These are phyloP conservation scores for Idaea biselata DNA, from an alignment of 2,888 invertebrate genomes.

Conservation along the genomic window DNA sequence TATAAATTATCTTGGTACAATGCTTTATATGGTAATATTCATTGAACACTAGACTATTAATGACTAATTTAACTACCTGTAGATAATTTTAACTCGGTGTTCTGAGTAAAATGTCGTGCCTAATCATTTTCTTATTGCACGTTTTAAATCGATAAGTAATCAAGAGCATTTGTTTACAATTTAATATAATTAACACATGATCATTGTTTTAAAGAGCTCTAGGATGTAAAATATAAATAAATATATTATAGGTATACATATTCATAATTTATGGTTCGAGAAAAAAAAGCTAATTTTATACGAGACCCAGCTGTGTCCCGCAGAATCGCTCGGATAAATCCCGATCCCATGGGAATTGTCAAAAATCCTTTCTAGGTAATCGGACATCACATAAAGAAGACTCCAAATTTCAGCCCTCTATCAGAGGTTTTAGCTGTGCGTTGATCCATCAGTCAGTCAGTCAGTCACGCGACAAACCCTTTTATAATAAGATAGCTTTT, in stretches of 20 bases:
- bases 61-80: constrained; percentile 16
- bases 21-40: background rate
- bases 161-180: constrained; percentile 7
- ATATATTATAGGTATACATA: background rate
- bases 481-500: too few relatives aligned
- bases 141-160: constrained; percentile 26
- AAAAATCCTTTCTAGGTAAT: too few relatives aligned
- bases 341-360: too few relatives aligned
- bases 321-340: too few relatives aligned
- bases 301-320: background rate
- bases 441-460: too few relatives aligned
- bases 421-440: too few relatives aligned
- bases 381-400: too few relatives aligned
- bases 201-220: background rate
- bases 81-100: constrained; percentile 6
- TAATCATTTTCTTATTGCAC: constrained; percentile 25
- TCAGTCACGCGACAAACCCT: too few relatives aligned
- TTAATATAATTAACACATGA: background rate
- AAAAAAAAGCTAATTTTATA: background rate
- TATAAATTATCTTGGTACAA: background rate
- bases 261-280: background rate
- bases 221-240: background rate
- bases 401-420: too few relatives aligned
- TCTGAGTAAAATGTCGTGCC: constrained; percentile 24
- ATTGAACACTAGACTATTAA: constrained; percentile 13